Evolutionary conservation across 2,888 invertebrate genomes (phyloP).

Genomic region (Fragum whitleyi): DNA sequence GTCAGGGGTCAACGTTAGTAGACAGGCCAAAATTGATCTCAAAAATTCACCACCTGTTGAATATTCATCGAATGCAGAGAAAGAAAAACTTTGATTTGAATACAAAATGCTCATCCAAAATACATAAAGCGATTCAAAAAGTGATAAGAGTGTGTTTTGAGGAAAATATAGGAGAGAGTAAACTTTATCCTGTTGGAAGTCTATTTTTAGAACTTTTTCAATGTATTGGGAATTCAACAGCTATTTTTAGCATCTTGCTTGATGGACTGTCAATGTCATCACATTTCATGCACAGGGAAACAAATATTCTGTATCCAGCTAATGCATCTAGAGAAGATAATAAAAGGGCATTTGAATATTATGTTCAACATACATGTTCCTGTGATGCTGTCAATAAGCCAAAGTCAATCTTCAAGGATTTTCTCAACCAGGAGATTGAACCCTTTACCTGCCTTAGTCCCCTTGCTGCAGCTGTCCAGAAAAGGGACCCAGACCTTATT

Average conservation of each 20-base stretch:
- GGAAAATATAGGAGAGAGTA: slow-evolving; percentile 57
- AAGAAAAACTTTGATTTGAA: slow-evolving; percentile 3
- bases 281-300: slow-evolving; percentile 45
- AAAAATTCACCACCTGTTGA: slow-evolving; percentile 55
- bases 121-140: slow-evolving; percentile 54
- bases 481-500: slow-evolving; percentile 64
- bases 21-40: slow-evolving; percentile 61
- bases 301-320: slow-evolving; percentile 61
- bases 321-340: slow-evolving; percentile 32
- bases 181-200: slow-evolving; percentile 60
- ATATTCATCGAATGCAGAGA: slow-evolving; percentile 45
- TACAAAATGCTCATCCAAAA: slow-evolving; percentile 29
- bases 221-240: slow-evolving; percentile 64
- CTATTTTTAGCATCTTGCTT: slow-evolving; percentile 69
- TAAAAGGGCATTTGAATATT: slow-evolving; percentile 64
- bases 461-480: slow-evolving; percentile 63
- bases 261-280: slow-evolving; percentile 50
- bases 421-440: slow-evolving; percentile 65
- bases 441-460: slow-evolving; percentile 53
- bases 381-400: slow-evolving; percentile 19
- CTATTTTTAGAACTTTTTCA: slow-evolving; percentile 67
- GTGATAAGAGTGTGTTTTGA: slow-evolving; percentile 65
- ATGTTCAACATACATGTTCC: slow-evolving; percentile 51
- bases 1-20: slow-evolving; percentile 18
- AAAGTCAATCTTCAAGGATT: slow-evolving; percentile 18